These are phyloP conservation scores for Apteryx mantelli DNA, from an alignment of 2,113 vertebrate species.

Conservation along the genomic window DNA sequence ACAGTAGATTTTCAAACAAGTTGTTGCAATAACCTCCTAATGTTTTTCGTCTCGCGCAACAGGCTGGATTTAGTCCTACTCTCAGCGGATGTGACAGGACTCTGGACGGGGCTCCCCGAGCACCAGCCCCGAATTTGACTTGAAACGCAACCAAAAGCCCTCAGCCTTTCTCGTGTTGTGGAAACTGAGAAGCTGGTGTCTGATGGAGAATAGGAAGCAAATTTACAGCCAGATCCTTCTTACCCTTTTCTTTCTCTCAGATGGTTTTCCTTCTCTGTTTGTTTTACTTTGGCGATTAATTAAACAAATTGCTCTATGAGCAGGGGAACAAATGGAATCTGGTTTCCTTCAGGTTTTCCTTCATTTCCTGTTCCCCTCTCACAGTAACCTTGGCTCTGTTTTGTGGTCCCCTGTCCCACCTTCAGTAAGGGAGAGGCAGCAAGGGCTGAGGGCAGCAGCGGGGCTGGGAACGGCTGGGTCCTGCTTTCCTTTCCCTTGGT, in stretches of 20 bases:
- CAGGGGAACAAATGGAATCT: background rate
- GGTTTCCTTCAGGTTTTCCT: conserved; percentile 41
- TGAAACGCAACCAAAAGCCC: background rate
- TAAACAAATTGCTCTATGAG: conserved; percentile 16
- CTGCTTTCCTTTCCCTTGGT: background rate
- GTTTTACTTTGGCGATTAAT: conserved; percentile 38
- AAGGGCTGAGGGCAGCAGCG: background rate
- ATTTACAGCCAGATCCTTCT: background rate
- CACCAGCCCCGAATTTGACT: background rate
- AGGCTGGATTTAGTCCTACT: background rate
- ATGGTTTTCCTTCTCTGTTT: conserved; percentile 25
- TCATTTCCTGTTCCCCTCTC: background rate
- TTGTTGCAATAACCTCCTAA: background rate
- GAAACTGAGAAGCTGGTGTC: background rate
- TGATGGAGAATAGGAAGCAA: background rate
- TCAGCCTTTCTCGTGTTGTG: background rate
- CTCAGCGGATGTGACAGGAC: background rate
- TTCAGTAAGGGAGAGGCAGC: background rate
- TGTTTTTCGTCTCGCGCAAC: background rate
- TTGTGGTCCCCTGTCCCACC: background rate
- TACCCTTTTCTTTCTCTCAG: background rate
- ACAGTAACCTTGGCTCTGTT: background rate
- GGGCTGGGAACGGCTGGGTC: background rate
- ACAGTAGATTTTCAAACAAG: background rate
- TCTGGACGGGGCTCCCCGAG: background rate